Evolutionary conservation across 2,797 vertebrate species (phyloP).

Genomic region (Enteromius mattozi): DNA sequence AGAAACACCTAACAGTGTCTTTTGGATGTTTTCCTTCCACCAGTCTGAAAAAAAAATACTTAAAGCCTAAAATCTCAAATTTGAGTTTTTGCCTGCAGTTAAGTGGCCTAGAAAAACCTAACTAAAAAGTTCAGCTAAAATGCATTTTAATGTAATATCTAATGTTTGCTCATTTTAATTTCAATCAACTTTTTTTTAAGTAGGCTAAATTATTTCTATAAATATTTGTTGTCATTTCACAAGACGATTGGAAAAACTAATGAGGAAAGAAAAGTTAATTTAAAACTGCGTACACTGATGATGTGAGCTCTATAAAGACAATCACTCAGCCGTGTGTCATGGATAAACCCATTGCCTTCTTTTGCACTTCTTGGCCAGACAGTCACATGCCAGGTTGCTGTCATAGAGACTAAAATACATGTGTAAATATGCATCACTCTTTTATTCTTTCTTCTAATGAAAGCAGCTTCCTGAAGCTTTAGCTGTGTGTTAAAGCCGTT

Average conservation of each 20-base stretch:
- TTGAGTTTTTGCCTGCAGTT: too few relatives aligned
- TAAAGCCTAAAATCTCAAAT: too few relatives aligned
- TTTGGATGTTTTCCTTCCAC: too few relatives aligned
- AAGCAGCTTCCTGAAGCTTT: constrained; percentile 65
- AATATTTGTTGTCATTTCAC: background rate
- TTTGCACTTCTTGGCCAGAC: constrained; percentile 25
- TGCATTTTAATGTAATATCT: too few relatives aligned
- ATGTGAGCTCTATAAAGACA: background rate
- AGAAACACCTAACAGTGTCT: too few relatives aligned
- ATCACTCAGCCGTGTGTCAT: background rate
- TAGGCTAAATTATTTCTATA: background rate
- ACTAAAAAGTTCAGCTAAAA: too few relatives aligned
- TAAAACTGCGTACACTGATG: background rate
- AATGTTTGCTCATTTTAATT: too few relatives aligned
- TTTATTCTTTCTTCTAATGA: constrained; percentile 54
- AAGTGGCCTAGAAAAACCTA: too few relatives aligned
- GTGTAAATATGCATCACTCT: constrained; percentile 46
- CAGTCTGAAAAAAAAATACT: too few relatives aligned
- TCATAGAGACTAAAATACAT: constrained; percentile 62
- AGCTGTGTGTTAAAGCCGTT: constrained; percentile 53
- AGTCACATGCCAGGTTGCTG: constrained; percentile 51
- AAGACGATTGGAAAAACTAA: background rate
- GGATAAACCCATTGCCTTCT: background rate
- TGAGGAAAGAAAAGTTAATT: background rate
- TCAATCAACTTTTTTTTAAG: too few relatives aligned